Evolutionary conservation across 2,797 vertebrate genomes (phyloP).

Genomic region (Pseudochirops corinnae): DNA sequence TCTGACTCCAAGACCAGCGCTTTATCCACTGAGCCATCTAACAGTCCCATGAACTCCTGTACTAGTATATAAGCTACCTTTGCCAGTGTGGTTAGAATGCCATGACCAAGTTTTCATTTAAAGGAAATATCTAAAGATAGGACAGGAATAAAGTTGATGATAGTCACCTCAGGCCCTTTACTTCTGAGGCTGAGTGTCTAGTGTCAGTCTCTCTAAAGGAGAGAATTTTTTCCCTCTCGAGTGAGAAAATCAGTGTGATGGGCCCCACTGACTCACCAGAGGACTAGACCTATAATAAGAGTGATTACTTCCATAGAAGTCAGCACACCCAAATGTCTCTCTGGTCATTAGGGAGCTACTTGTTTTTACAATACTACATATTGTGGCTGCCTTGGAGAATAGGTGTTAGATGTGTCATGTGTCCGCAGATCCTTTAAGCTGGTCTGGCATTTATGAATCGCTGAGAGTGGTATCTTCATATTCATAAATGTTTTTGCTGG

Average conservation of each 20-base stretch:
- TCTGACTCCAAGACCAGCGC: too few relatives aligned
- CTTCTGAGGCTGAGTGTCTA: background rate
- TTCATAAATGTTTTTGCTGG: background rate
- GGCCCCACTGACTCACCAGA: background rate
- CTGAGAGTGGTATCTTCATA: background rate
- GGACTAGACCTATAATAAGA: background rate
- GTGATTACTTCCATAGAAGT: background rate
- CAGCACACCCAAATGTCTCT: background rate
- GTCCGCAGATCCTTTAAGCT: background rate
- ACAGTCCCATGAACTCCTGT: background rate
- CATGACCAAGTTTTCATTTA: background rate
- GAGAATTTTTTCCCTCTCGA: background rate
- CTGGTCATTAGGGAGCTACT: background rate
- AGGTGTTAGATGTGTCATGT: background rate
- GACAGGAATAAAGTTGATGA: background rate
- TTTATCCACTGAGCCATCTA: background rate
- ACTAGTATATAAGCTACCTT: background rate
- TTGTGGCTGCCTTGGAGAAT: background rate
- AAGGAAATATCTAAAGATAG: background rate
- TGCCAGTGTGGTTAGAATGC: background rate
- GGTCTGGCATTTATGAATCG: background rate
- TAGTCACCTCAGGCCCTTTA: background rate
- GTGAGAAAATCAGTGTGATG: background rate
- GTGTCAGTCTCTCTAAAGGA: background rate
- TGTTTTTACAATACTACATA: background rate